Percentiles rank a stretch among this genome's conserved stretches.
Conservation (phyloP, 2,888 invertebrate genomes). For the Pandemis corylana region DNA sequence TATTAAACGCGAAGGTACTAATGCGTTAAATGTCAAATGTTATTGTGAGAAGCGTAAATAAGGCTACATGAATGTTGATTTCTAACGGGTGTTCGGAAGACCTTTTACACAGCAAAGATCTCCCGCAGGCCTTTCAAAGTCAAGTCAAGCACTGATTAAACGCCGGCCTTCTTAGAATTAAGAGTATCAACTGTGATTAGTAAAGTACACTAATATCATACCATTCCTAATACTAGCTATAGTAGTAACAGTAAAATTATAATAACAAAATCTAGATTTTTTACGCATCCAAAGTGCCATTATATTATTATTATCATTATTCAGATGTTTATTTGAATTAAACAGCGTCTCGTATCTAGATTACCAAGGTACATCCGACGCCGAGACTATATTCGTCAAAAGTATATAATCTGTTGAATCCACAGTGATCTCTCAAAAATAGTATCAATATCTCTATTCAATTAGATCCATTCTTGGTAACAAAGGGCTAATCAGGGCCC, state of each 20-base stretch:
- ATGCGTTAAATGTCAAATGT: not conserved
- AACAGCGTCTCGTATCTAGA: not conserved
- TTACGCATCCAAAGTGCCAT: not conserved
- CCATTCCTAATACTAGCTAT: not conserved
- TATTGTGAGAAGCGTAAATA: not conserved
- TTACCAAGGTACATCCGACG: not conserved
- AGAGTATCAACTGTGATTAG: not conserved
- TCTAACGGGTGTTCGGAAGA: not conserved
- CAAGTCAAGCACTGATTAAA: constrained; percentile 23
- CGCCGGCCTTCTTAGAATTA: constrained; percentile 14
- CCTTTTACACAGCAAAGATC: constrained; percentile 6
- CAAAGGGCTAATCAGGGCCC: constrained; percentile 64
- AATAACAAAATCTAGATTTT: not conserved
- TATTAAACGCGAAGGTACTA: not conserved
- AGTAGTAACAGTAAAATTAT: too few relatives aligned
- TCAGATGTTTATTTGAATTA: too few relatives aligned
- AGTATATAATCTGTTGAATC: not conserved
- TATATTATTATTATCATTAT: too few relatives aligned
- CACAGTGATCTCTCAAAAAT: constrained; percentile 9
- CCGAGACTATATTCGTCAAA: not conserved
- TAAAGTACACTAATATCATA: not conserved
- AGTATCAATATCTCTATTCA: constrained; percentile 11
- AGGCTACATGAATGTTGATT: not conserved
- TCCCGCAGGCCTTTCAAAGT: constrained; percentile 6
- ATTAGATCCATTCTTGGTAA: constrained; percentile 51